phyloP scores from a whole-genome alignment of 1,140 invertebrate genomes.

The Chionoecetes opilio region DNA sequence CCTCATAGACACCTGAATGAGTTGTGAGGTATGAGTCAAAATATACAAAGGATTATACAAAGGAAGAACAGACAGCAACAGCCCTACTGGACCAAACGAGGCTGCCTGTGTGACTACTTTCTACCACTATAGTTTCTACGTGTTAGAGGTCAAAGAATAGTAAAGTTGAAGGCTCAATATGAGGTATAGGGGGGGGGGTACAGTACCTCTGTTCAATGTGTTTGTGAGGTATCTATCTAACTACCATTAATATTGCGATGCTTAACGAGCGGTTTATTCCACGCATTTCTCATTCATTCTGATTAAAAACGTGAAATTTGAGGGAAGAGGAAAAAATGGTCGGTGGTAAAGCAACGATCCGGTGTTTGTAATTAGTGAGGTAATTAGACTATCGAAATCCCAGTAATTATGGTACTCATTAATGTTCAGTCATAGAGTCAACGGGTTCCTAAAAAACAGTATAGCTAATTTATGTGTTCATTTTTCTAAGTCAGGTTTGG shows the following conservation, averaged over 20 bases:
- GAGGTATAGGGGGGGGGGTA: no score
- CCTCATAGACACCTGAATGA: not conserved
- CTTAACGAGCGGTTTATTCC: not conserved
- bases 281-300: not conserved
- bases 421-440: constrained; percentile 17
- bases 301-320: not conserved
- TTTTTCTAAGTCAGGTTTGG: not conserved
- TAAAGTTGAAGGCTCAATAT: no score
- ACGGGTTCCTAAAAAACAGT: not conserved
- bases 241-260: not conserved
- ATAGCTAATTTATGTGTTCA: not conserved
- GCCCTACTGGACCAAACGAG: no score
- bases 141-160: no score
- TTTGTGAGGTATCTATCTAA: not conserved
- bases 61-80: no score
- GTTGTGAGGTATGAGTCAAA: constrained; percentile 11
- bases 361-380: not conserved
- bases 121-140: no score
- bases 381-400: constrained; percentile 11
- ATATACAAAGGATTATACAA: no score
- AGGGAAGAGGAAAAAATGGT: not conserved
- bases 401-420: constrained; percentile 20
- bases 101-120: no score
- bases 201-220: not conserved
- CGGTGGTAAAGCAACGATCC: not conserved